Evolutionary conservation across 2,797 vertebrate species (phyloP).

Genomic region (Phylloscopus collybita): DNA sequence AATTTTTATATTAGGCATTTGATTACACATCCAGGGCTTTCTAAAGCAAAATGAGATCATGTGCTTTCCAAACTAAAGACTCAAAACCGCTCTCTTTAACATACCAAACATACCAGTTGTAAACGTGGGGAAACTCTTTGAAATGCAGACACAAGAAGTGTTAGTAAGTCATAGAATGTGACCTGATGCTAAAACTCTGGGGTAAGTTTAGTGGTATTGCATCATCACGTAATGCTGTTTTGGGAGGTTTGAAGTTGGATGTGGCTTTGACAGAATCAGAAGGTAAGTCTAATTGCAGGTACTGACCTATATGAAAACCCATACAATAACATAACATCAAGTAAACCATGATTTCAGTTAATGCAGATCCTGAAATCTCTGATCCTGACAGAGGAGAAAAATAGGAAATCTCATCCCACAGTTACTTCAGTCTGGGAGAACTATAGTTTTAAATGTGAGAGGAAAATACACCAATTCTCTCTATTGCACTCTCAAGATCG

Average conservation of each 20-base stretch:
- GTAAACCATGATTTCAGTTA: background rate
- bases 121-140: background rate
- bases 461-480: background rate
- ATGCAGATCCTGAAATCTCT: background rate
- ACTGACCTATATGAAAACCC: background rate
- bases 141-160: background rate
- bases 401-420: background rate
- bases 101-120: background rate
- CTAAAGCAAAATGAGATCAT: background rate
- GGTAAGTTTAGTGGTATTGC: background rate
- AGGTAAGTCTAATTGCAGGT: background rate
- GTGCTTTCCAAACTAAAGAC: background rate
- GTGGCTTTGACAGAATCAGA: background rate
- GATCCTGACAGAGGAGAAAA: background rate
- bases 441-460: background rate
- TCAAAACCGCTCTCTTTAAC: background rate
- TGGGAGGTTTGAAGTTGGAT: background rate
- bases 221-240: background rate
- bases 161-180: background rate
- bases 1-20: background rate
- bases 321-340: background rate
- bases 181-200: background rate
- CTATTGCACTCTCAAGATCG: fast-evolving
- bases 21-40: background rate
- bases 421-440: background rate